Evolutionary conservation across 2,113 vertebrate genomes (phyloP).

Genomic region (Clarias batrachus): DNA sequence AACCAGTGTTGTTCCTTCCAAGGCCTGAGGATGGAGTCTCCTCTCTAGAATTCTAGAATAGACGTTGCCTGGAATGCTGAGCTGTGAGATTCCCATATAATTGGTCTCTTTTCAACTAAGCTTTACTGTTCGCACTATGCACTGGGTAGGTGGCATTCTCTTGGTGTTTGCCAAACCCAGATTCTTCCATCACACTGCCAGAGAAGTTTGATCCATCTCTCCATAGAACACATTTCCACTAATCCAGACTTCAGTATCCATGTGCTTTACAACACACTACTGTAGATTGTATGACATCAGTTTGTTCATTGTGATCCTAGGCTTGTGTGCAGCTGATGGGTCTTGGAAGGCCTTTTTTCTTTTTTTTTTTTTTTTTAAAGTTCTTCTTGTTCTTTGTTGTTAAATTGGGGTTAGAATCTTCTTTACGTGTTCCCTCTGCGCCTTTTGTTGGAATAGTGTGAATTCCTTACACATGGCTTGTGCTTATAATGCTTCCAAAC

Average conservation of each 20-base stretch:
- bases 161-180: neutral
- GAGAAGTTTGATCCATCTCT: neutral
- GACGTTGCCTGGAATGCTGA: neutral
- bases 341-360: neutral
- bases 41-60: neutral
- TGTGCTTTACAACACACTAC: neutral
- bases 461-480: neutral
- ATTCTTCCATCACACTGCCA: neutral
- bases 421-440: too few species aligned
- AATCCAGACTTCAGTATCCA: neutral
- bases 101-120: neutral
- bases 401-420: too few species aligned
- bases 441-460: too few species aligned
- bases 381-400: neutral
- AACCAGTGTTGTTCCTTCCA: neutral
- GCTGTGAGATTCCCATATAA: neutral
- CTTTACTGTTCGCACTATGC: too few species aligned
- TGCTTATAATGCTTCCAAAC: neutral
- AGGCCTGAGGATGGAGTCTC: neutral
- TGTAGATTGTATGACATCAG: neutral
- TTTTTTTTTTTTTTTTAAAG: neutral
- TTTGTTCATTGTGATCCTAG: neutral
- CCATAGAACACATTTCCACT: neutral
- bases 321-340: neutral
- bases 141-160: neutral